Percentiles rank a stretch among this genome's conserved stretches.
Evolutionary conservation across 2,888 invertebrate species (phyloP).

Genomic region (Athripsodes cinereus): DNA sequence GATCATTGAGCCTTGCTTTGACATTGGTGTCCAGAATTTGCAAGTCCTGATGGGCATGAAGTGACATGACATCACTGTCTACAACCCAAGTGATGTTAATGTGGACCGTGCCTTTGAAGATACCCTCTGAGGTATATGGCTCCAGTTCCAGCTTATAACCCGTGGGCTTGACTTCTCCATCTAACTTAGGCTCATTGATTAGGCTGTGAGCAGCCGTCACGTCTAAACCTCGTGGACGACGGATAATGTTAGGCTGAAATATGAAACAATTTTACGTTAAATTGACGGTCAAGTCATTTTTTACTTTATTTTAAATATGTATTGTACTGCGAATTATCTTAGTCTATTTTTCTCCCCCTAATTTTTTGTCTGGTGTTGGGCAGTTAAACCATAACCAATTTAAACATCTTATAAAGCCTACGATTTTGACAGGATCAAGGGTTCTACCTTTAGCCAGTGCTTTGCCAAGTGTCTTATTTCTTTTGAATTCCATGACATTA

Average conservation of each 20-base stretch:
- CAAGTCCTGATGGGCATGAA: constrained; percentile 62
- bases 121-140: constrained; percentile 58
- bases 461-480: too few relatives aligned
- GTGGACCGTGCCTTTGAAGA: constrained; percentile 61
- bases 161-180: constrained; percentile 57
- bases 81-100: constrained; percentile 64
- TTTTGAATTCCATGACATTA: too few relatives aligned
- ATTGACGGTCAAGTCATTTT: not conserved
- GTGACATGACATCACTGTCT: constrained; percentile 54
- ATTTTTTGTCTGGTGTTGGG: too few relatives aligned
- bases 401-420: too few relatives aligned
- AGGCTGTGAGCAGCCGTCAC: constrained; percentile 62
- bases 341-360: too few relatives aligned
- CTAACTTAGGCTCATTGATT: constrained; percentile 57
- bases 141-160: constrained; percentile 62
- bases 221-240: constrained; percentile 59
- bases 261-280: not conserved
- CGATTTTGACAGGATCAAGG: too few relatives aligned
- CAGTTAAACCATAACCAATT: too few relatives aligned
- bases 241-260: constrained; percentile 27
- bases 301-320: not conserved
- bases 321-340: not conserved
- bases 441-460: too few relatives aligned
- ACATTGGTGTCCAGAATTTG: constrained; percentile 52
- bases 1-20: constrained; percentile 35